Conservation (phyloP, 2,113 vertebrate genomes). For the Bos indicus region DNA sequence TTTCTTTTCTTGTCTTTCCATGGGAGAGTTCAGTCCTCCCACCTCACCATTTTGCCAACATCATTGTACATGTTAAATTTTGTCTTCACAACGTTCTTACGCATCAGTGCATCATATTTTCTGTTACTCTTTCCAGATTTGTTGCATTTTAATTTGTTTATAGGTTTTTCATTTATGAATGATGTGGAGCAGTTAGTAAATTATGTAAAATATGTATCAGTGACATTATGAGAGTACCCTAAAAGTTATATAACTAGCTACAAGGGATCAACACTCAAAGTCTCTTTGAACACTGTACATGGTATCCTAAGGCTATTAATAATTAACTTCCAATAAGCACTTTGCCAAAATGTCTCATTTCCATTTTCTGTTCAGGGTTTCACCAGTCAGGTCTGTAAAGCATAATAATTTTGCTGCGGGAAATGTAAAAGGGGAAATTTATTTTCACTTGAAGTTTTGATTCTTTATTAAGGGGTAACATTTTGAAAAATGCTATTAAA, state of each 20-base stretch:
- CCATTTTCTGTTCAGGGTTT: background rate
- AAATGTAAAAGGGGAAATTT: background rate
- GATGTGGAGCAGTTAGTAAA: background rate
- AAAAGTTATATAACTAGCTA: background rate
- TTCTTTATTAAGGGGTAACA: background rate
- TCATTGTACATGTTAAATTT: background rate
- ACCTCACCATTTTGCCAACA: background rate
- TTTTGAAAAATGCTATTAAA: background rate
- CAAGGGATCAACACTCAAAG: background rate
- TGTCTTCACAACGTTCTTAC: background rate
- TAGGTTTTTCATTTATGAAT: background rate
- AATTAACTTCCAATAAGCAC: background rate
- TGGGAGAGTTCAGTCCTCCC: background rate
- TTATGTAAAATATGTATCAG: background rate
- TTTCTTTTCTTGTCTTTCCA: background rate
- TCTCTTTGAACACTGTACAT: background rate
- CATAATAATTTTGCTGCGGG: background rate
- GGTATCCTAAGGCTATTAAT: background rate
- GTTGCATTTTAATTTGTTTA: background rate
- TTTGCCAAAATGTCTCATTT: background rate
- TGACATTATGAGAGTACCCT: background rate
- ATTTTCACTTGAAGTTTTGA: background rate
- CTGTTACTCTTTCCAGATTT: background rate
- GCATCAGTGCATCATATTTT: background rate
- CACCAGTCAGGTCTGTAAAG: background rate